A percentile compares a stretch with the other conserved stretches of the same genome.
Conservation (phyloP, 2,113 vertebrate genomes). For the Anoura caudifer region DNA sequence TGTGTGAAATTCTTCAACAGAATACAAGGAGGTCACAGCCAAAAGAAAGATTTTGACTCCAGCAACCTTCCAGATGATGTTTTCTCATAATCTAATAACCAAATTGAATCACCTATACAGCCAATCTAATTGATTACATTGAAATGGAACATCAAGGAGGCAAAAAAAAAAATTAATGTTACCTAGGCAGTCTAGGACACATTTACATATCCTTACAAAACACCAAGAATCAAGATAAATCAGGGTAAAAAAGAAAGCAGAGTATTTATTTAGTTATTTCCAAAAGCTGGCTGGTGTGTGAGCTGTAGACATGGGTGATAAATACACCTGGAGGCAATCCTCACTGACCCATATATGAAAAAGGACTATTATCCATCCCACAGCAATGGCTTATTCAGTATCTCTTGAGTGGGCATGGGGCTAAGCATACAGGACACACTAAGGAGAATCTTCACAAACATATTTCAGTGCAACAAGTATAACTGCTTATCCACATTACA, state of each 20-base stretch:
- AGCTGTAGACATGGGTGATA: background rate
- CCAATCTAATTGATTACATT: background rate
- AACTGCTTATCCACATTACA: background rate
- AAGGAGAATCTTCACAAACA: background rate
- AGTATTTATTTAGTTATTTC: background rate
- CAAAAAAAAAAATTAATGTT: background rate
- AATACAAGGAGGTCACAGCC: background rate
- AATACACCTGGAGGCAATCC: background rate
- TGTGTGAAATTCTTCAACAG: slow-evolving; percentile 1
- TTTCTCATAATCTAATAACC: slow-evolving; percentile 12
- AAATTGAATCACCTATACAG: background rate
- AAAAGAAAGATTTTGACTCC: background rate
- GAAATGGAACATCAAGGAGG: slow-evolving; percentile 8
- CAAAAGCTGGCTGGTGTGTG: background rate
- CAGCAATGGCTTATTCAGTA: background rate
- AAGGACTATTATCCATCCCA: background rate
- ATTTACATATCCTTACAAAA: background rate
- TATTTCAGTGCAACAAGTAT: background rate
- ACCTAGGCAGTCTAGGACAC: background rate
- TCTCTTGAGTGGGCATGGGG: background rate
- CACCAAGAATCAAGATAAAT: background rate
- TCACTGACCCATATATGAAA: background rate
- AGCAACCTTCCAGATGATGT: background rate
- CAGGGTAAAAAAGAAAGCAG: background rate
- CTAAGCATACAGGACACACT: background rate